phyloP scores from a whole-genome alignment of 2,113 vertebrate species.

The Dromas ardeola region DNA sequence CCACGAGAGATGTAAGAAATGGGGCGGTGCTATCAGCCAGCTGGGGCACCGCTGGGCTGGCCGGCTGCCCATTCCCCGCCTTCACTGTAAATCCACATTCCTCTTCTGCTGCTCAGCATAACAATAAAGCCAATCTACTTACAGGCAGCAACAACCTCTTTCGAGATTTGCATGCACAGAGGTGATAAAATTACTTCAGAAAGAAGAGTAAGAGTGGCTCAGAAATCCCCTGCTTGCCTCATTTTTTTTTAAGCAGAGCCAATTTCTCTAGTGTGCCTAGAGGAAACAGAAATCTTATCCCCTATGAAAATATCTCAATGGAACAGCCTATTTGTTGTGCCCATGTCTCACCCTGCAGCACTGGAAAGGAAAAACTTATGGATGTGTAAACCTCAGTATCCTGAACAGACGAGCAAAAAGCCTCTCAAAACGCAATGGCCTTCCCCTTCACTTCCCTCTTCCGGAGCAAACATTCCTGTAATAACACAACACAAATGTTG shows the following conservation, averaged over 20 bases:
- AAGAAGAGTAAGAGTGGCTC: not conserved
- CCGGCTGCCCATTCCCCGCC: not conserved
- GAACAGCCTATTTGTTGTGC: not conserved
- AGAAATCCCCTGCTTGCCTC: not conserved
- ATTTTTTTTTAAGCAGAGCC: not conserved
- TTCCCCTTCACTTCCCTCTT: not conserved
- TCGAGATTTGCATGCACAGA: not conserved
- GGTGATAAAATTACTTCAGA: not conserved
- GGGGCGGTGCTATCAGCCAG: not conserved
- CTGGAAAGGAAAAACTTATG: not conserved
- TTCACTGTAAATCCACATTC: not conserved
- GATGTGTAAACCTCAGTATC: not conserved
- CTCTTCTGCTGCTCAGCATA: not conserved
- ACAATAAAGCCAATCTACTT: not conserved
- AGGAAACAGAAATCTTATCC: not conserved
- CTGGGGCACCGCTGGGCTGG: not conserved
- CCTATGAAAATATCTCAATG: not conserved
- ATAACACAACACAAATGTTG: accelerated
- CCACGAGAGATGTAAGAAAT: not conserved
- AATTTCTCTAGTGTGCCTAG: not conserved
- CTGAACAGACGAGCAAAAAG: not conserved
- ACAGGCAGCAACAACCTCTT: not conserved
- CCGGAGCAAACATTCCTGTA: not conserved
- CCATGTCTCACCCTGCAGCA: not conserved
- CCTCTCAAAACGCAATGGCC: not conserved